Base-by-base conservation (phyloP, 2,797 vertebrate genomes). In the Alca torda region DNA sequence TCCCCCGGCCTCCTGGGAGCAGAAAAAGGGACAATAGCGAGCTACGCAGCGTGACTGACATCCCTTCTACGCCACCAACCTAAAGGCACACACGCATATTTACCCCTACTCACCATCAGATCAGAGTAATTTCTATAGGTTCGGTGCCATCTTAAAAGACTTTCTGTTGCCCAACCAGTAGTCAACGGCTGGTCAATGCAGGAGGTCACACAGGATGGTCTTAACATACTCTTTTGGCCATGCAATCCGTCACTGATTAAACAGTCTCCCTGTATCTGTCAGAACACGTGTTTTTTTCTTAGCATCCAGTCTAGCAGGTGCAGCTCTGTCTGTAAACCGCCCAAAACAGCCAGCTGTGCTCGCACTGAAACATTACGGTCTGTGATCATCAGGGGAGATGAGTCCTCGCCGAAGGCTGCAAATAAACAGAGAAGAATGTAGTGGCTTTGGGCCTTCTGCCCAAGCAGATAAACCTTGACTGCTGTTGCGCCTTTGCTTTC, bases 1-100 rank as follows among this genome's bases (percentile, higher is more conserved):
- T 72, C 84, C 93, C 87, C 59, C 35, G 0, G 93, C 89, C 80
- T 93, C 83, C 69, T 94, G 91, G 82, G 76, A 91, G 69, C 35
- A 69, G 69, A 68, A 20, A 80, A 96, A 76, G 69, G 93, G 87
- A 97, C 96, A 97, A 96, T 88, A 92, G 87, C 0, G 0, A 95
- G 79, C 91, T 93, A 56, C 90, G 87, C 61, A 69, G 51, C 48
- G 20, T 72, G 76, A 81, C 30, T 95, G 82, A 68, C 76, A 41
- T 94, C 61, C 87, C 82, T 89, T 51, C 79, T 35, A 50, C 63
- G 28, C 54, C 30, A 19, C 23, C 48, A 77, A 9, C 76, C 70
- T 79, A 48, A 84, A 94, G 80, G 63, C 54, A 1, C 19, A 26
- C 21, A 21, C 63, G 56, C 23, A 13, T 35, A 63, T 89, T 79